Base-by-base conservation (phyloP, 2,888 invertebrate genomes). In the Aspidiotus destructor region DNA sequence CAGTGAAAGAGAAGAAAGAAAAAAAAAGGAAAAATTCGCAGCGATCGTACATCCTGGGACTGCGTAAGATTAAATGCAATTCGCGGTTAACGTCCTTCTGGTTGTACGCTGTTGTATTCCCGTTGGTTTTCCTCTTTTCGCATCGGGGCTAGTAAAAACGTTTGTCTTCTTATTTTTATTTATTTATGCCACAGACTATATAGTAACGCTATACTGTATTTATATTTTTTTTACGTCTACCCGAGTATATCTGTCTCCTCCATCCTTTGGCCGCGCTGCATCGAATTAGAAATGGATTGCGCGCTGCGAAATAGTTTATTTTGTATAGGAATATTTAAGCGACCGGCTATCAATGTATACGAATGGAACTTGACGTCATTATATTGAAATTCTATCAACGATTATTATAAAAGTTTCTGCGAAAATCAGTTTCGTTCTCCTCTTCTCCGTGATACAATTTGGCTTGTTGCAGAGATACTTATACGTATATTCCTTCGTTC, bases 41-140 rank as follows among this genome's bases (percentile, higher is more conserved):
- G 28, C 28, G 28, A 28, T 28, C 28, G 28, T 28, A 28, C 28
- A 28, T 5, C 28, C 28, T 28, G 28, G 28, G 28, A 48, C 48
- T 48, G 48, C 48, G 48, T 48, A 48, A 48, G n/a, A 48, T n/a
- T 48, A 13, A 48, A 48, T 48, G 48, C 48, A n/a, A n/a, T 48
- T 48, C n/a, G 48, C 48, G 2, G 48, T 48, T 48, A 48, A 48
- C 48, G 48, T 28, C 28, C 28, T 28, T 28, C 28, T 28, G 28
- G 28, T 28, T 28, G 28, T 6, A n/a, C 48, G 11, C 48, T 11
- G 48, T n/a, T 48, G 10, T n/a, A n/a, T 11, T 48, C 48, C 11
- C 48, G 48, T 48, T 48, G 10, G n/a, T 48, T 48, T 48, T 48
- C 48, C 2, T 28, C 28, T 28, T 28, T 28, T 48, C 48, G 10